Base-by-base conservation (phyloP, 2,888 invertebrate genomes). In the Isotomurus palustris region DNA sequence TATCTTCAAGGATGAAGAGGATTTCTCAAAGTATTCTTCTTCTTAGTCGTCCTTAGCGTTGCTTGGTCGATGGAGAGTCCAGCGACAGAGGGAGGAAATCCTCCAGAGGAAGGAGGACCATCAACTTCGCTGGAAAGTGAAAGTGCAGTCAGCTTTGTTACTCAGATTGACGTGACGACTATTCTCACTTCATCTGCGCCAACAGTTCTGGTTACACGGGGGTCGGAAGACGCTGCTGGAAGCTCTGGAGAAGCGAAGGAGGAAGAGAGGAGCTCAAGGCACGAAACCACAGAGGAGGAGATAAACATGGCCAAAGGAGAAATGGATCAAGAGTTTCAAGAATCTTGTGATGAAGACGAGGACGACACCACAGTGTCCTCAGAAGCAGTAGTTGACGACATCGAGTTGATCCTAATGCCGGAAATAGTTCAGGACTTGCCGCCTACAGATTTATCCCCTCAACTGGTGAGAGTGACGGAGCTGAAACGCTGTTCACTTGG, bases 371-470 rank as follows among this genome's bases (percentile, higher is more conserved):
- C 67, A 2, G 36, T 68, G n/a, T 68, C 68, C 6, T 70, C 68
- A 8, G 70, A 70, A 54, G 70, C 70, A 0, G 59, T 70, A n/a
- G 70, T 70, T 10, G 70, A 70, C 53, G 70, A 70, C 43, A 70
- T 70, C 19, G 70, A 70, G 56, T 54, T 70, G 45, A 70, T 70
- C 22, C 50, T 70, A 28, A 67, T 70, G 68, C 70, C 70, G 8
- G 70, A 70, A 51, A 68, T 64, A 55, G 64, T 62, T 28, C 63
- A 63, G 19, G 68, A 68, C 36, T 44, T 70, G 17, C 64, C 67
- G 6, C 43, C 53, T 2, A 25, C 50, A 2, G 60, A 63, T 41
- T 43, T 63, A 36, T 70, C 70, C 6, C 70, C 70, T 4, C 60
- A 68, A 61, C 50, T 70, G 21, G 68, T 70, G 8, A 56, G 68